Base-by-base conservation (phyloP, 2,888 invertebrate species). In the Mesoligia furuncula region DNA sequence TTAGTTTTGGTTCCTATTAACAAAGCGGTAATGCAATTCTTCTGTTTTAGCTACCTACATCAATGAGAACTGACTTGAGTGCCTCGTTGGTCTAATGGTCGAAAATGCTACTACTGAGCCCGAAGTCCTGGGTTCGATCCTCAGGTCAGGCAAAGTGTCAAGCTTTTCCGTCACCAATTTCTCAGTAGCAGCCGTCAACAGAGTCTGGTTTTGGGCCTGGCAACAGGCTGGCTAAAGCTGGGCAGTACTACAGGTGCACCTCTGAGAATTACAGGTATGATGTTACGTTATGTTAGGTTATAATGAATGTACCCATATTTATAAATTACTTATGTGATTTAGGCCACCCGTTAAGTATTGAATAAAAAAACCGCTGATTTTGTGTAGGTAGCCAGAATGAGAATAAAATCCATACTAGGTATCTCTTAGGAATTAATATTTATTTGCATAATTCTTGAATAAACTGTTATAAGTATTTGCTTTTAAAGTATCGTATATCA, bases 361-460 rank as follows among this genome's bases (percentile, higher is more conserved):
- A 36, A 64, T 13, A 39, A 24, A 39, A 15, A 64, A 42, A 2
- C 27, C 13, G 27, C 27, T 8, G 13, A 45, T 13, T 67, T 48
- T 48, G 20, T 67, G 20, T 31, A 31, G 17, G 8, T 57, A 57
- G 17, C 42, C 13, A n/a, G n/a, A 42, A 51, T 20, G 27, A 24
- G 45, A 66, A 69, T 69, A 48, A 69, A 78, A 73, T 69, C 15
- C 7, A 48, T 51, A 39, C 8, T 11, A 57, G 36, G n/a, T 39
- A 78, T 51, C 24, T 36, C 57, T 42, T 9, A 36, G 36, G 57
- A 69, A 81, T 81, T 81, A 69, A 73, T 36, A 69, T 42, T 48
- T 20, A 78, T 81, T 83, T 74, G 70, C 79, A 81, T 81, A 81
- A 67, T 73, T 70, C 24, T 59, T 62, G 3, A 64, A 71, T 81